phyloP scores from a whole-genome alignment of 2,888 invertebrate genomes.

The Erannis defoliaria region DNA sequence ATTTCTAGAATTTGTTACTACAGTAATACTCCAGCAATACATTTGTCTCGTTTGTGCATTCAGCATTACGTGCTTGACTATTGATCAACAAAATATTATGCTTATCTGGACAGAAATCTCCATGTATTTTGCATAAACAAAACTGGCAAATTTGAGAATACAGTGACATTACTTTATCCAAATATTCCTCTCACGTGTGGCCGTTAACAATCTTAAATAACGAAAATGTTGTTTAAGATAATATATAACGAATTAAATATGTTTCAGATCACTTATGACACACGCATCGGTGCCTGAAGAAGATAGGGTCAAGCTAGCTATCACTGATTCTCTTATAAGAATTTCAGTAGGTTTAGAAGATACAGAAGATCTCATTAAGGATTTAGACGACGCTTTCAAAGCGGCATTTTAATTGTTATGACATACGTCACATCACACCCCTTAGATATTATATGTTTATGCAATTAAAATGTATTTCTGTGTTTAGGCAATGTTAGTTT shows the following conservation, averaged over 20 bases:
- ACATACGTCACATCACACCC: neutral
- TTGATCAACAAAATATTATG: too few relatives aligned
- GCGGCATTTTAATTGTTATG: slow-evolving; percentile 73
- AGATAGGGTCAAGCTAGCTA: slow-evolving; percentile 90
- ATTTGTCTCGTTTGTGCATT: too few relatives aligned
- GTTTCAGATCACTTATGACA: slow-evolving; percentile 94
- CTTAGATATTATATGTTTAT: neutral
- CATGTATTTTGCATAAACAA: too few relatives aligned
- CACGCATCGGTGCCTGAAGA: slow-evolving; percentile 95
- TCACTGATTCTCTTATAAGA: slow-evolving; percentile 94
- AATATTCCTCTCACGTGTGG: too few relatives aligned
- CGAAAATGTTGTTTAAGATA: too few relatives aligned
- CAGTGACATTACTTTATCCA: too few relatives aligned
- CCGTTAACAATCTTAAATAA: neutral
- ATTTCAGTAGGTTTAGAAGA: slow-evolving; percentile 97
- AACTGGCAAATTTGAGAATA: too few relatives aligned
- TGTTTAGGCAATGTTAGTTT: neutral
- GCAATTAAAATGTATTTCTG: neutral
- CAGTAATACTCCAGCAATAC: too few relatives aligned
- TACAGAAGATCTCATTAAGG: slow-evolving; percentile 93
- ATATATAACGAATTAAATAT: slow-evolving; percentile 12
- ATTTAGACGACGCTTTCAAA: slow-evolving; percentile 93
- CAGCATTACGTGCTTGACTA: too few relatives aligned
- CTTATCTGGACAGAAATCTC: too few relatives aligned
- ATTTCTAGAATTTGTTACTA: too few relatives aligned